A percentile compares a stretch with the other conserved stretches of the same genome.
These are phyloP conservation scores for Drosophila fuyamai DNA, from an alignment of 1,140 invertebrate species.

Conservation along the genomic window DNA sequence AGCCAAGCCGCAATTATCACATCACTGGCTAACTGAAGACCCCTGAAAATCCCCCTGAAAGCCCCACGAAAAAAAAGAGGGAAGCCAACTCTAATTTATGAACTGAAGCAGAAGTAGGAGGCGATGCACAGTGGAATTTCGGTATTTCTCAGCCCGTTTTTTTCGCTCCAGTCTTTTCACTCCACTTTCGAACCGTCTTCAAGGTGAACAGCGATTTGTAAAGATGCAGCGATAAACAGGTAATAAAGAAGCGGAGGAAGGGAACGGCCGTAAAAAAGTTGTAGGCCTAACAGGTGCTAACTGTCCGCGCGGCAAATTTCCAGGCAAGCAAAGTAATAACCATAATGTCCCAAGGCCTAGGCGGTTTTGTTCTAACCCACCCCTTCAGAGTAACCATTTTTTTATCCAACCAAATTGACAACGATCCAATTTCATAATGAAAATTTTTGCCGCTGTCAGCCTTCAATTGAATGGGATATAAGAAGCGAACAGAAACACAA, in stretches of 20 bases:
- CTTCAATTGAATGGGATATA: constrained; percentile 78
- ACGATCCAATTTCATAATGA: constrained; percentile 83
- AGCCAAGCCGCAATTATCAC: constrained; percentile 78
- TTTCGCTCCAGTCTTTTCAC: constrained; percentile 56
- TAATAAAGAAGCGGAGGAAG: constrained; percentile 17
- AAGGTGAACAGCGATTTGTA: constrained; percentile 70
- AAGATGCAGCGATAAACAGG: constrained; percentile 62
- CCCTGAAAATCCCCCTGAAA: constrained; percentile 3
- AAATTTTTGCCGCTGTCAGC: constrained; percentile 76
- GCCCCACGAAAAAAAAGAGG: constrained; percentile 4
- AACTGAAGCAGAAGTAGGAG: constrained; percentile 52
- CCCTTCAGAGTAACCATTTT: constrained; percentile 6
- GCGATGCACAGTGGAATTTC: constrained; percentile 35
- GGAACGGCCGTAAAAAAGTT: constrained; percentile 33
- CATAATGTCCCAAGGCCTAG: constrained; percentile 34
- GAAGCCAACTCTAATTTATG: constrained; percentile 75
- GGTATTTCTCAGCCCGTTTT: constrained; percentile 34
- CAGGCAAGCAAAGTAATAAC: constrained; percentile 44
- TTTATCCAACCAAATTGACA: constrained; percentile 58
- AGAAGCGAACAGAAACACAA: constrained; percentile 31
- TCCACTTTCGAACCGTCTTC: constrained; percentile 51
- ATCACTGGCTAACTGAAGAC: constrained; percentile 60
- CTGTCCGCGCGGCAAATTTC: constrained; percentile 33
- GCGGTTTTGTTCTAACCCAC: neutral
- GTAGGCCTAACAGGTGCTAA: constrained; percentile 71